Percentiles rank a stretch among this genome's conserved stretches.
Evolutionary conservation across 2,797 vertebrate genomes (phyloP).

Genomic region (Sternotherus odoratus): DNA sequence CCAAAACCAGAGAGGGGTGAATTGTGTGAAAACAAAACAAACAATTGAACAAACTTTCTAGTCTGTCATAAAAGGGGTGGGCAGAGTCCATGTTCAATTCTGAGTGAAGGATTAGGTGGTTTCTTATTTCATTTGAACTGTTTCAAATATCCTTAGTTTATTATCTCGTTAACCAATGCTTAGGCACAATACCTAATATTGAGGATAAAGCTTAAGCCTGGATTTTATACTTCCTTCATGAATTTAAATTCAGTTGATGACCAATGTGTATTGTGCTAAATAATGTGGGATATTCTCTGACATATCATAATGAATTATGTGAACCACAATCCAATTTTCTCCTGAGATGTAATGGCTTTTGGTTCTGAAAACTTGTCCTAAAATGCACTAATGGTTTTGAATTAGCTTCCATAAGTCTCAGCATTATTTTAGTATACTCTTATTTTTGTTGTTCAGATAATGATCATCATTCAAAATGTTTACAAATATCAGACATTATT

Average conservation of each 20-base stretch:
- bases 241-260: background rate
- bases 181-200: background rate
- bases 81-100: fast-evolving
- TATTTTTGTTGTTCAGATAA: slow-evolving; percentile 11
- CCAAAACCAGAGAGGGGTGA: background rate
- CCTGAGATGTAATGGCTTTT: background rate
- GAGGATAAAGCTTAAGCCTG: background rate
- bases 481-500: slow-evolving; percentile 3
- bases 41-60: background rate
- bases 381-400: background rate
- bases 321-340: background rate
- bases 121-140: background rate
- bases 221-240: background rate
- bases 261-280: background rate
- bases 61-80: background rate
- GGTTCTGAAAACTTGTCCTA: background rate
- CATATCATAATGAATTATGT: background rate
- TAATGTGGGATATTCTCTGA: background rate
- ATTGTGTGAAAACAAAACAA: background rate
- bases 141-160: background rate
- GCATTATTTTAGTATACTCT: background rate
- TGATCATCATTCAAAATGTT: background rate
- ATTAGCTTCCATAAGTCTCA: background rate
- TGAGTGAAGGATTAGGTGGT: background rate
- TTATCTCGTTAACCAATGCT: background rate